Percentiles rank a stretch among this genome's conserved stretches.
Evolutionary conservation across 2,888 invertebrate genomes (phyloP).

Genomic region (Ophion costatus): DNA sequence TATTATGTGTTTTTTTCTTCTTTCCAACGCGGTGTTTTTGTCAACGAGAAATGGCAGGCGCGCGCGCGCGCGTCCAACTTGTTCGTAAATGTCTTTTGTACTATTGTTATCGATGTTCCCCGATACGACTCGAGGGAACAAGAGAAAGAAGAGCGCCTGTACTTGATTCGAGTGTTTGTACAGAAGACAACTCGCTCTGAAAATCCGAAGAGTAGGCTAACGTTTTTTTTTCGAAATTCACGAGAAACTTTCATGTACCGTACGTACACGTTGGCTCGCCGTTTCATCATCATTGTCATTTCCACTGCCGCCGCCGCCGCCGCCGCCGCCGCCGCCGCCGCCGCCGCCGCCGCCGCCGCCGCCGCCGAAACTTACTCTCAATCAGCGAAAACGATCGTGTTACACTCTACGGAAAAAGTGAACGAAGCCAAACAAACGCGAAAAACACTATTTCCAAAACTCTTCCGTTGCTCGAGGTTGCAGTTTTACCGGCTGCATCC

Average conservation of each 20-base stretch:
- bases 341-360: too few species aligned
- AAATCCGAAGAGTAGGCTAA: neutral
- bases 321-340: too few species aligned
- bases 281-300: too few species aligned
- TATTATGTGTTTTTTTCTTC: conserved; percentile 1
- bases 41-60: neutral
- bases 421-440: too few species aligned
- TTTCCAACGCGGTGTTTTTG: neutral
- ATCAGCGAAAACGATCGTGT: too few species aligned
- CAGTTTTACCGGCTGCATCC: conserved; percentile 8
- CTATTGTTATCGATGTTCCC: conserved; percentile 23
- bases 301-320: too few species aligned
- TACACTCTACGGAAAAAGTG: too few species aligned
- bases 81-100: conserved; percentile 18
- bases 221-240: neutral
- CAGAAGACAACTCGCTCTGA: neutral
- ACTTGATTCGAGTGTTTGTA: conserved; percentile 27
- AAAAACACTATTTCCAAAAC: too few species aligned
- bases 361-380: too few species aligned
- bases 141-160: conserved; percentile 10
- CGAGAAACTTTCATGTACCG: too few species aligned
- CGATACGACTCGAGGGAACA: neutral
- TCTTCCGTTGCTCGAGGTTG: neutral
- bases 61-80: neutral
- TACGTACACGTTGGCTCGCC: neutral